Conservation (phyloP, 2,797 vertebrate genomes). For the Gephyroberyx darwinii region DNA sequence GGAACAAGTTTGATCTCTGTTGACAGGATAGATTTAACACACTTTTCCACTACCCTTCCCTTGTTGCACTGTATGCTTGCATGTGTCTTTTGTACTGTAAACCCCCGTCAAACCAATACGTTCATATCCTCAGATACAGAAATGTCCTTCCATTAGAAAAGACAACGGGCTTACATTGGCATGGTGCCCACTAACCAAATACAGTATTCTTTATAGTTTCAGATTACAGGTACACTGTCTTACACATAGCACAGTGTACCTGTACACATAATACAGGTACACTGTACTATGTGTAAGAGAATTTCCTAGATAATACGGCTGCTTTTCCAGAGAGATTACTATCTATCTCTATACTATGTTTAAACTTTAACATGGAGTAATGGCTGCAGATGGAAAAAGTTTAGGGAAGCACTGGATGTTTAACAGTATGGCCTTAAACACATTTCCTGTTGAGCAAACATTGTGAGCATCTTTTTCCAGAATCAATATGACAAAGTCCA, state of each 20-base stretch:
- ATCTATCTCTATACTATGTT: background rate
- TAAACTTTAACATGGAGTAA: background rate
- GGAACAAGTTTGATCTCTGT: background rate
- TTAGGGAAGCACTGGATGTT: background rate
- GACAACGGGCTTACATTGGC: background rate
- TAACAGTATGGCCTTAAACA: background rate
- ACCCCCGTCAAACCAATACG: background rate
- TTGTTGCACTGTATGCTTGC: background rate
- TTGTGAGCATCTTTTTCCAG: constrained; percentile 1
- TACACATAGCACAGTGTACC: too few relatives aligned
- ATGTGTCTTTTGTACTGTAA: background rate
- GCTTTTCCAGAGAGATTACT: background rate
- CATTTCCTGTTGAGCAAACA: constrained; percentile 34
- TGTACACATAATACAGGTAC: background rate
- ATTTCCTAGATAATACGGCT: background rate
- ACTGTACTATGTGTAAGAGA: background rate
- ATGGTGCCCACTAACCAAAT: background rate
- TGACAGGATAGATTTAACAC: background rate
- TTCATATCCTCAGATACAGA: background rate
- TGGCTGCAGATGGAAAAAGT: background rate
- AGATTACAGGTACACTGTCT: background rate
- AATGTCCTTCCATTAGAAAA: background rate
- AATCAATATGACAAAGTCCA: constrained; percentile 63
- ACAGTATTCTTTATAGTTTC: background rate
- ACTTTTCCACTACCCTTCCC: background rate